These are phyloP conservation scores for Dasysyrphus albostriatus DNA, from an alignment of 2,888 invertebrate species.

Conservation along the genomic window DNA sequence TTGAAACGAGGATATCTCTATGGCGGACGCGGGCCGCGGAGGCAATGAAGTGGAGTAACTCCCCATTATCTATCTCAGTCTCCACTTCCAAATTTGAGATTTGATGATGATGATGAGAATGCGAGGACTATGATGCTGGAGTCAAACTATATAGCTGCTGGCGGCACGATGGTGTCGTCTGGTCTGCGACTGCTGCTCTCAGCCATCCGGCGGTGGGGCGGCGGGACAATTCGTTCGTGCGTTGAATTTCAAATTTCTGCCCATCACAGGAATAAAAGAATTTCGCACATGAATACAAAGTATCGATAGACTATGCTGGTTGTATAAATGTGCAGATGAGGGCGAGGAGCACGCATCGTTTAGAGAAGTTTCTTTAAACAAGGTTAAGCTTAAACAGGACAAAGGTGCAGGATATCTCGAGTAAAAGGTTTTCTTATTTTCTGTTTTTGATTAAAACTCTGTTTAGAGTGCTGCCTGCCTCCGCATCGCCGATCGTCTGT, in stretches of 20 bases:
- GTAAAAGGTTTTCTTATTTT: constrained; percentile 13
- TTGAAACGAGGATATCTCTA: constrained; percentile 48
- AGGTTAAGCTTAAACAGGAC: constrained; percentile 22
- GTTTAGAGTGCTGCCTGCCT: background rate
- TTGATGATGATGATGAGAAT: constrained; percentile 63
- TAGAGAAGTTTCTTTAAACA: constrained; percentile 54
- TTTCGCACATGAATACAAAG: constrained; percentile 74
- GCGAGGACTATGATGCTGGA: constrained; percentile 18
- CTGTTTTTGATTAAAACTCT: constrained; percentile 43
- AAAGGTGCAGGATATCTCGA: constrained; percentile 21
- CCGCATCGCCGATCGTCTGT: background rate
- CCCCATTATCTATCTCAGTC: constrained; percentile 12
- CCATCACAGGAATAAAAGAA: constrained; percentile 60
- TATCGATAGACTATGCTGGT: constrained; percentile 54
- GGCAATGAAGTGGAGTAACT: background rate
- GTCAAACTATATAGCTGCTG: constrained; percentile 20
- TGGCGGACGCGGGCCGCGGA: background rate
- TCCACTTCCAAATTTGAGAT: constrained; percentile 56
- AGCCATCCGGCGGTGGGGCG: constrained; percentile 2
- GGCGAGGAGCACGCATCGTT: constrained; percentile 15
- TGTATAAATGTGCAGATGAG: background rate
- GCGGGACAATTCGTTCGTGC: constrained; percentile 62
- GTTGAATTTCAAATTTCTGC: constrained; percentile 73
- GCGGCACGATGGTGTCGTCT: constrained; percentile 14
- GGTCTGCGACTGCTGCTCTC: constrained; percentile 37